Evolutionary conservation across 2,797 vertebrate species (phyloP), one percentile per base, ranked within the genome.

Genomic region (Todus mexicanus): DNA sequence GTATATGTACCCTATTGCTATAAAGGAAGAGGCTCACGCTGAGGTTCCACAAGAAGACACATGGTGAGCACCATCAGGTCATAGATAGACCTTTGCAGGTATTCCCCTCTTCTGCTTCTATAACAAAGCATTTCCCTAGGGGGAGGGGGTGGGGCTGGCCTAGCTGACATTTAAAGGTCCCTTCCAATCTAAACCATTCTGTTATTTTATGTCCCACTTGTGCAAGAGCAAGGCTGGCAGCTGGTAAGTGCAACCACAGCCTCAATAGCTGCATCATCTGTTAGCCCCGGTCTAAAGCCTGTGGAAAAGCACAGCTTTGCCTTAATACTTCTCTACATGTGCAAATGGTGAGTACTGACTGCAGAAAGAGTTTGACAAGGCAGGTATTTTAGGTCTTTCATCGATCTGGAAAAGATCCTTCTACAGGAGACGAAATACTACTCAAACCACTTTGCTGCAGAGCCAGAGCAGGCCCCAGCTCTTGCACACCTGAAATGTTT

Each of bases 351-450:
- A 89, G 31, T 35, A 61, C 66, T 84, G 76, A 75, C 53, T 47
- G 74, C 56, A 84, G 50, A 50, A 76, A 45, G 60, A 74, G 68
- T 94, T 91, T 84, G 91, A 90, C 57, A 59, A 94, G 87, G 91
- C 91, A 95, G 54, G 53, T 82, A 14, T 69, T 91, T 96, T 26
- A 59, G 33, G 47, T 72, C 15, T 83, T 51, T 87, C 47, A 16
- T 9, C 43, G 54, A 89, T 89, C 56, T 68, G 93, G 82, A 96
- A 92, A 91, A 66, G 61, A 65, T 90, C 77, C 77, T 95, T 92
- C 82, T 76, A 27, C 40, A 81, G 87, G 71, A 89, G 45, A 48
- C 60, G 84, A 82, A 79, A 79, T 61, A 73, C 26, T 81, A 79
- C 23, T 11, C 43, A 35, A 80, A 63, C 50, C 4, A 2, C 63